These are phyloP conservation scores for Criorhina ranunculi DNA, from an alignment of 2,888 invertebrate species.

Conservation along the genomic window DNA sequence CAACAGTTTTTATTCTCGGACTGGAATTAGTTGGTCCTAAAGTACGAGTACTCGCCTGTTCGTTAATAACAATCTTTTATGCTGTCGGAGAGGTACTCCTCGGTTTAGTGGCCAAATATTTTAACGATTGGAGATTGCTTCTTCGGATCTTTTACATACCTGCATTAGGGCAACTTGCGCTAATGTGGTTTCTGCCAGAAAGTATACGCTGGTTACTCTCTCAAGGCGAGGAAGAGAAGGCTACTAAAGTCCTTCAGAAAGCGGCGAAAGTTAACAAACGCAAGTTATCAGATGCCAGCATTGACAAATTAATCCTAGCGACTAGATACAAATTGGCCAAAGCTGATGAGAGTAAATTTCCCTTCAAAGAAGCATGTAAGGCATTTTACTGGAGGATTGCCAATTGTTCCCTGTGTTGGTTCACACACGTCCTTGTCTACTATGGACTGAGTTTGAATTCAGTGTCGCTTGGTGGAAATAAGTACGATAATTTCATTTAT, in stretches of 20 bases:
- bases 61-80: constrained; percentile 89
- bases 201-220: constrained; percentile 91
- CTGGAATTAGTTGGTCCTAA: constrained; percentile 91
- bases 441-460: constrained; percentile 92
- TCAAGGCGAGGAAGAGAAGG: constrained; percentile 86
- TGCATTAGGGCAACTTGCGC: constrained; percentile 88
- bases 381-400: constrained; percentile 83
- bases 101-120: constrained; percentile 88
- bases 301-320: constrained; percentile 81
- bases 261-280: constrained; percentile 88
- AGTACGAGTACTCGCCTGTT: constrained; percentile 89
- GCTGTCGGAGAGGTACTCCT: constrained; percentile 89
- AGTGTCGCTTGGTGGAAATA: constrained; percentile 89
- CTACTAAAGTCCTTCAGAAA: constrained; percentile 86
- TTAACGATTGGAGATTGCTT: constrained; percentile 89
- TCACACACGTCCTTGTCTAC: constrained; percentile 91
- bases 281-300: constrained; percentile 85
- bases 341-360: constrained; percentile 80
- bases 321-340: constrained; percentile 80
- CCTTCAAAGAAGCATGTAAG: constrained; percentile 81
- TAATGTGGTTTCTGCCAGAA: constrained; percentile 89
- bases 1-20: constrained; percentile 90
- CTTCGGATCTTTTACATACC: constrained; percentile 88
- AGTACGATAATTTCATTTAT: constrained; percentile 90
- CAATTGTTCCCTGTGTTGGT: constrained; percentile 92